Percentiles rank a stretch among this genome's conserved stretches.
Conservation (phyloP, 2,888 invertebrate genomes). For the Oligia latruncula region DNA sequence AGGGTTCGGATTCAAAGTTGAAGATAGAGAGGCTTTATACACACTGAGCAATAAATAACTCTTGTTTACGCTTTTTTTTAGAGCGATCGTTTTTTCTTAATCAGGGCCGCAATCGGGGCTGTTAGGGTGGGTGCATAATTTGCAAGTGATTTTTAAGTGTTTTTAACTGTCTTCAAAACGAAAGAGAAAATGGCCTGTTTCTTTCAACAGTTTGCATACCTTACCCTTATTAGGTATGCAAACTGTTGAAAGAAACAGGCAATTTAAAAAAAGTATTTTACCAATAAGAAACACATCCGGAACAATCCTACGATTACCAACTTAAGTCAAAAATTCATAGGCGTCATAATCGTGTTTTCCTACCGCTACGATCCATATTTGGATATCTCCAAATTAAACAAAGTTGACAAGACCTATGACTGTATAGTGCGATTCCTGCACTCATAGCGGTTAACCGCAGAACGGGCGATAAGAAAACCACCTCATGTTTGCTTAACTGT, state of each 20-base stretch:
- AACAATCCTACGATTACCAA: slow-evolving; percentile 7
- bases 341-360: slow-evolving; percentile 4
- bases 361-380: slow-evolving; percentile 41
- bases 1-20: slow-evolving; percentile 39
- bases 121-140: neutral
- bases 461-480: slow-evolving; percentile 65
- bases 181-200: neutral
- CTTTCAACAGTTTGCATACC: neutral
- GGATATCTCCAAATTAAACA: slow-evolving; percentile 44
- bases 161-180: neutral
- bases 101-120: slow-evolving; percentile 16
- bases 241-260: neutral
- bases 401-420: slow-evolving; percentile 51
- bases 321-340: neutral
- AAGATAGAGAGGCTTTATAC: slow-evolving; percentile 38
- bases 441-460: slow-evolving; percentile 68
- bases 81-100: neutral
- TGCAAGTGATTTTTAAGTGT: neutral
- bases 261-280: neutral
- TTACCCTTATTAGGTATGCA: too few relatives aligned
- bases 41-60: neutral
- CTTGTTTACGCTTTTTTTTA: slow-evolving; percentile 12
- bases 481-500: slow-evolving; percentile 75
- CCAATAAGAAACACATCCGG: neutral
- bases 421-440: slow-evolving; percentile 31